Evolutionary conservation across 2,888 invertebrate species (phyloP), one percentile per base, ranked within the genome.

Genomic region (Cephus runcator): DNA sequence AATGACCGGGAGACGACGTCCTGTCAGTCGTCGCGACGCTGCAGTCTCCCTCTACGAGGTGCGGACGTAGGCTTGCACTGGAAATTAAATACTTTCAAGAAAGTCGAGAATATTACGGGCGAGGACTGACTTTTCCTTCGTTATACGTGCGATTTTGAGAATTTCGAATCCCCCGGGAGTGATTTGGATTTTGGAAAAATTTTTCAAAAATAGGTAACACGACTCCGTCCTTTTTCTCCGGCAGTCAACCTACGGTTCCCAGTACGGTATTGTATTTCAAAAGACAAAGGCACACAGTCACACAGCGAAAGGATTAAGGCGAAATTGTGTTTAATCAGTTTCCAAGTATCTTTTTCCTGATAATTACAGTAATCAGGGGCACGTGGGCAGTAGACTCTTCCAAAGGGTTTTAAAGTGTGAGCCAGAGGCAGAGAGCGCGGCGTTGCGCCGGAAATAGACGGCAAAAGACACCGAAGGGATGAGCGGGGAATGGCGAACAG

Each of bases 341-440:
- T 40, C 40, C 40, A 15, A 40, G 40, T 83, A 73, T 85, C 84
- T 85, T 80, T 83, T 84, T 85, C 84, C 81, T 81, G 83, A 85
- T 88, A 89, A 90, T 90, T 90, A 90, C 88, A 89, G 88, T 91
- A 91, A 91, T 90, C 90, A 89, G 88, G 85, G 90, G 88, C 91
- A 91, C 91, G 91, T 90, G 91, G 78, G 78, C 75, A 81, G 69
- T 79, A 82, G 87, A 82, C 82, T 83, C 83, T 69, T 82, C 76
- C 40, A 80, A 74, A 79, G 81, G 83, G 78, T 83, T 80, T 83
- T 83, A 83, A 84, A 84, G 84, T 82, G 69, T 71, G 78, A 77
- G 79, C 79, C 83, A 77, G 68, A 31, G 68, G 69, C 69, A 69
- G 74, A 75, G 76, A 74, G 75, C 34, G 71, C 73, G 73, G 71